Conservation (phyloP, 2,888 invertebrate species). For the Tipula unca region DNA sequence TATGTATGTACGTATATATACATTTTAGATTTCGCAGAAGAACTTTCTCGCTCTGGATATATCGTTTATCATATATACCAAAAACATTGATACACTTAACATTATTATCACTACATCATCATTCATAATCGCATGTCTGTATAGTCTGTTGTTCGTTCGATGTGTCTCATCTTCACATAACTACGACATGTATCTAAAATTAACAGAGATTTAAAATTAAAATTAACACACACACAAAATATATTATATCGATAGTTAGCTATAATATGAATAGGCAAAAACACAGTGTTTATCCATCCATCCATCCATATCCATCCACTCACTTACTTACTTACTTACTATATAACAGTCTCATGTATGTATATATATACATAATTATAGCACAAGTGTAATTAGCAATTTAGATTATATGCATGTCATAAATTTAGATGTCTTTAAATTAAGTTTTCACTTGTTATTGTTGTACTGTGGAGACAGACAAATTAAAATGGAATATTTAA, state of each 20-base stretch:
- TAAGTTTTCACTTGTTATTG: not conserved
- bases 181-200: not conserved
- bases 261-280: not conserved
- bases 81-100: not conserved
- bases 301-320: not conserved
- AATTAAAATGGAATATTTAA: conserved; percentile 1
- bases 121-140: not conserved
- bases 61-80: not conserved
- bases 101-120: not conserved
- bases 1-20: not conserved
- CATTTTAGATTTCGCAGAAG: not conserved
- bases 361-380: not conserved
- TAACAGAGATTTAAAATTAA: conserved; percentile 14
- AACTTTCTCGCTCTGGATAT: not conserved
- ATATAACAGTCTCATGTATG: not conserved
- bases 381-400: conserved; percentile 20
- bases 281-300: not conserved
- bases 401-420: conserved; percentile 16
- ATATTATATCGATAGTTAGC: not conserved
- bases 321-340: not conserved
- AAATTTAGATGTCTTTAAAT: conserved; percentile 16
- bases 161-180: not conserved
- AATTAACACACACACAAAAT: not conserved
- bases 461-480: conserved; percentile 8
- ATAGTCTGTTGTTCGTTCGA: not conserved